Evolutionary conservation across 2,113 vertebrate species (phyloP).

Genomic region (Cryptotis parvus): DNA sequence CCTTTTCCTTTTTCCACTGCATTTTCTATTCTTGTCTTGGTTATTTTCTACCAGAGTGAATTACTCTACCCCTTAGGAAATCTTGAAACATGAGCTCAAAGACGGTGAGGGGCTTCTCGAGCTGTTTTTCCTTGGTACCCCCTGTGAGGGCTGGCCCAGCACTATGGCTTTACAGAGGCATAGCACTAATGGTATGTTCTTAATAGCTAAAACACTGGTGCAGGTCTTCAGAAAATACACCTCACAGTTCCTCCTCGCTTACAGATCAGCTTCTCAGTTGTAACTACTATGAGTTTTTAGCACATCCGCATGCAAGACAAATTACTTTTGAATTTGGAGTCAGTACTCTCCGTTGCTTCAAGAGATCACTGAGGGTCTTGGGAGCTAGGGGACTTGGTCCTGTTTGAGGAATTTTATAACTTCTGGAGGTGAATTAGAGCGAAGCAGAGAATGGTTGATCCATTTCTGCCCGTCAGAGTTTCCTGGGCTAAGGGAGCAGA

Average conservation of each 20-base stretch:
- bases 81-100: slow-evolving; percentile 44
- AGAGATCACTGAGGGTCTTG: not conserved
- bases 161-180: not conserved
- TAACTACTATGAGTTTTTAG: slow-evolving; percentile 2
- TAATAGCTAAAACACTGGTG: slow-evolving; percentile 3
- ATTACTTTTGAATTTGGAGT: slow-evolving; percentile 50
- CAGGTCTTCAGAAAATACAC: not conserved
- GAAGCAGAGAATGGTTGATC: slow-evolving; percentile 28
- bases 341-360: not conserved
- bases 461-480: slow-evolving; percentile 31
- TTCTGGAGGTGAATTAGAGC: slow-evolving; percentile 41
- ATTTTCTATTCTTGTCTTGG: slow-evolving; percentile 31
- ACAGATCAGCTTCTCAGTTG: not conserved
- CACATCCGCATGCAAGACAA: slow-evolving; percentile 42
- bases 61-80: slow-evolving; percentile 46
- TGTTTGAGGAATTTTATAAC: slow-evolving; percentile 50
- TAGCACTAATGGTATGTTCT: not conserved
- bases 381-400: slow-evolving; percentile 8
- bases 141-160: not conserved
- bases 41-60: slow-evolving; percentile 39
- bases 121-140: not conserved
- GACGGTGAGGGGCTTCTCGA: slow-evolving; percentile 14
- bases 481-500: not conserved
- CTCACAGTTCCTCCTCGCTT: slow-evolving; percentile 6
- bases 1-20: not conserved